Conservation (phyloP, 2,888 invertebrate species). For the Hypomecis atomaria region DNA sequence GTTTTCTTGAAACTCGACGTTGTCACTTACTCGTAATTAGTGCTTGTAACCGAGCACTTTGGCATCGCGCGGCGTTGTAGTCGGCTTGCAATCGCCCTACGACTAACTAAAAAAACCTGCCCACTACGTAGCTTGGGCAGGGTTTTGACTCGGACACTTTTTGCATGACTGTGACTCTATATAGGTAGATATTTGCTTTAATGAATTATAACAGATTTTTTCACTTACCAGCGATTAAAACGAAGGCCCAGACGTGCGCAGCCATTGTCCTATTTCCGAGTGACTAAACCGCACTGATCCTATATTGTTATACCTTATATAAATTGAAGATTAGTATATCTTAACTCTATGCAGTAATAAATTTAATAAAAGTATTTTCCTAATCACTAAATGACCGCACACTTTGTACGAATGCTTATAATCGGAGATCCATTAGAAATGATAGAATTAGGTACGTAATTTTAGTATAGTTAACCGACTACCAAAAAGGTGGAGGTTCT, state of each 20-base stretch:
- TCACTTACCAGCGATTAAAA: constrained; percentile 18
- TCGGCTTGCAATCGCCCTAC: too few relatives aligned
- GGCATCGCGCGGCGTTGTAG: too few relatives aligned
- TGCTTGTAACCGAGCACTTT: too few relatives aligned
- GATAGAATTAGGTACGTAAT: neutral
- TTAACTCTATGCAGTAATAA: constrained; percentile 3
- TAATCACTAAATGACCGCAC: constrained; percentile 12
- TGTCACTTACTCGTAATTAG: too few relatives aligned
- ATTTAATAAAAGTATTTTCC: constrained; percentile 5
- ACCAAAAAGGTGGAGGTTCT: too few relatives aligned
- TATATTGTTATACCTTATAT: constrained; percentile 19
- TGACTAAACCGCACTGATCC: constrained; percentile 10
- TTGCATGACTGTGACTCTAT: too few relatives aligned
- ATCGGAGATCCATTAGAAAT: constrained; percentile 1
- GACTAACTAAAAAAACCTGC: too few relatives aligned
- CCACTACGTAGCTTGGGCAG: too few relatives aligned
- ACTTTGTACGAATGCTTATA: neutral
- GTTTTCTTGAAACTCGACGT: too few relatives aligned
- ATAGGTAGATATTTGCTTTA: too few relatives aligned
- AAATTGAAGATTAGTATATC: constrained; percentile 19
- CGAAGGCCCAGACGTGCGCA: constrained; percentile 17
- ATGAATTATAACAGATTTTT: too few relatives aligned
- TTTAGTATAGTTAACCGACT: neutral
- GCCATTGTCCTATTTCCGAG: constrained; percentile 18
- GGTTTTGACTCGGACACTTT: too few relatives aligned